Base-by-base conservation (phyloP, 2,797 vertebrate genomes). In the Enteromius thamalakanensis region DNA sequence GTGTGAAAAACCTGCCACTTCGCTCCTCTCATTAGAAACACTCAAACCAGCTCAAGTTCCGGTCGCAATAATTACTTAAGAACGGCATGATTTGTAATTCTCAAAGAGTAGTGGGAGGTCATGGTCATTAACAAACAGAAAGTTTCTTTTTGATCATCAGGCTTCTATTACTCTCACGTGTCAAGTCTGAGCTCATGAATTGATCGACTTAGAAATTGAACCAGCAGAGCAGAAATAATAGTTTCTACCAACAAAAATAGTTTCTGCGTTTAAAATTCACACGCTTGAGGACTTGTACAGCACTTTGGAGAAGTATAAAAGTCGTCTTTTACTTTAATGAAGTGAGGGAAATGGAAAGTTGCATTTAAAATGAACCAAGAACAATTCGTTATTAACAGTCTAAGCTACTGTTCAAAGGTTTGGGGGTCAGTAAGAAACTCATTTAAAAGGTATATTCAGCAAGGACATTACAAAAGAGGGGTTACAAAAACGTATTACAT, bases 1-100 rank as follows among this genome's bases (percentile, higher is more conserved):
- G n/a, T 32, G 37, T 68, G 47, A 69, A 69, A 77, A 69, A 69
- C 32, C 58, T 67, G 60, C 11, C 60, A 34, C 42, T 15, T 32
- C 1, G 17, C 42, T 78, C 19, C 12, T 64, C 58, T 79, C 19
- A 79, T 79, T 79, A 79, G 60, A 53, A 76, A 67, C 58, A 67
- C 60, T 21, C 71, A 76, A 47, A 32, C 9, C 3, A 53, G 58
- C 47, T 53, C 15, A 82, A 74, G 45, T 75, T 82, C 58, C 29
- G 14, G 58, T 53, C 5, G 21, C 8, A 5, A 26, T 65, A 53
- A 81, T 81, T 64, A 64, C 55, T 6, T 75, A 74, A 75, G 17
- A 72, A 49, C 6, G 6, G 51, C n/a, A 65, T 34, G 45, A 70
- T 58, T 58, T 70, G 53, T 62, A 47, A 47, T 62, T 49, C 12